Evolutionary conservation across 1,140 invertebrate genomes (phyloP).

Genomic region (Hyposmocoma kahamanoa): DNA sequence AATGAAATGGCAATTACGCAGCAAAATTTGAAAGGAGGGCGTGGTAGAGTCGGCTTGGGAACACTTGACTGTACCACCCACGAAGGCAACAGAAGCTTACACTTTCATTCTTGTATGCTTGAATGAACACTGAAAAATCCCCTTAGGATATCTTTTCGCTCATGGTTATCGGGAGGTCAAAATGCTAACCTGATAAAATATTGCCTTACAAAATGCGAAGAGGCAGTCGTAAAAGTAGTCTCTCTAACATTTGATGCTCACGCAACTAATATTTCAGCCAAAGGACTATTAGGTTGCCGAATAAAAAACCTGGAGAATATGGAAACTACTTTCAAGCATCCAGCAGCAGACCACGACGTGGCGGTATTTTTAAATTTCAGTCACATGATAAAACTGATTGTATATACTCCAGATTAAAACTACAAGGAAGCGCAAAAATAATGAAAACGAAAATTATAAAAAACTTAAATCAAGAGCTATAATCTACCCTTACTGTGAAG

Average conservation of each 20-base stretch:
- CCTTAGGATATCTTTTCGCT: conserved; percentile 15
- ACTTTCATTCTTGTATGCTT: no score
- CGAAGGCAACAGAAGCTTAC: no score
- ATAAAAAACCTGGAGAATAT: conserved; percentile 5
- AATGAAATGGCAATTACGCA: conserved; percentile 27
- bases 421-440: no score
- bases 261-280: conserved; percentile 9
- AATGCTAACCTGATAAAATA: conserved; percentile 13
- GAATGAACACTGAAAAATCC: no score
- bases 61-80: conserved; percentile 7
- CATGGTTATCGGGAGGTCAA: neutral
- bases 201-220: neutral
- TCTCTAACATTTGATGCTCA: conserved; percentile 17
- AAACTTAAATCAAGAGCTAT: conserved; percentile 16
- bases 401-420: conserved; percentile 5
- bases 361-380: conserved; percentile 14
- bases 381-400: conserved; percentile 19
- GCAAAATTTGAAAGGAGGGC: conserved; percentile 11
- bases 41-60: conserved; percentile 32
- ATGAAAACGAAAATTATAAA: neutral
- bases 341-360: no score
- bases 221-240: conserved; percentile 8
- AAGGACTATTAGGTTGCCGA: conserved; percentile 15
- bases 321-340: conserved; percentile 12
- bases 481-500: conserved; percentile 9